phyloP scores from a whole-genome alignment of 2,888 invertebrate species.

The Nysson spinosus region DNA sequence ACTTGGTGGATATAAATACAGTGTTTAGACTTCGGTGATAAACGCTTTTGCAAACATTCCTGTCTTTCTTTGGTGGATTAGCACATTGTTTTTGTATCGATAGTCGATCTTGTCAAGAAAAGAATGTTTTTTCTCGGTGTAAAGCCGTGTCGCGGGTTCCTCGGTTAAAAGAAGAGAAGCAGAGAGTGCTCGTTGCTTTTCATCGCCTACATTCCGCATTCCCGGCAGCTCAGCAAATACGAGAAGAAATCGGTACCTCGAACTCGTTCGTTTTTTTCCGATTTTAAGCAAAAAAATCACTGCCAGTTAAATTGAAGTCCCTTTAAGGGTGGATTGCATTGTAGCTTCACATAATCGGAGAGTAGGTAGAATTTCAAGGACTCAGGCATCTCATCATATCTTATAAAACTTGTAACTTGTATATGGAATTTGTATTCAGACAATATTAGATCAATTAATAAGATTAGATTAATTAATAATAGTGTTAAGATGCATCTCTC shows the following conservation, averaged over 20 bases:
- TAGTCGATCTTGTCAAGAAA: too few species aligned
- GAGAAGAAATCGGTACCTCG: slow-evolving; percentile 6
- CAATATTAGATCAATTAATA: too few species aligned
- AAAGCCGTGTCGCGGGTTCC: slow-evolving; percentile 9
- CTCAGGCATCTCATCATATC: too few species aligned
- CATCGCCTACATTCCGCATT: slow-evolving; percentile 36
- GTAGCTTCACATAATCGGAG: too few species aligned
- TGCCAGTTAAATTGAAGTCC: background rate
- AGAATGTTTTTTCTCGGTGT: slow-evolving; percentile 20
- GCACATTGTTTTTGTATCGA: too few species aligned
- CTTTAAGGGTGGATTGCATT: background rate
- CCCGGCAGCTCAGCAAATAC: slow-evolving; percentile 26
- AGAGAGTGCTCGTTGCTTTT: slow-evolving; percentile 20
- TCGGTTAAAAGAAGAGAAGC: slow-evolving; percentile 9
- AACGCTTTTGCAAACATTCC: background rate
- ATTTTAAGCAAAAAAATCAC: slow-evolving; percentile 16
- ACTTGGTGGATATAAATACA: too few species aligned
- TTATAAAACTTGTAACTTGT: too few species aligned
- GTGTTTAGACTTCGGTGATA: too few species aligned
- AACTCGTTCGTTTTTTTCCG: background rate
- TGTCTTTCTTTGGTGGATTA: background rate
- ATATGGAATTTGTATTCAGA: too few species aligned
- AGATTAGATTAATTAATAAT: too few species aligned
- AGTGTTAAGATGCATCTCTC: too few species aligned
- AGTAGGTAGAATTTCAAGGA: too few species aligned